These are phyloP conservation scores for Ophion obscuratus DNA, from an alignment of 2,888 invertebrate genomes.

Conservation along the genomic window DNA sequence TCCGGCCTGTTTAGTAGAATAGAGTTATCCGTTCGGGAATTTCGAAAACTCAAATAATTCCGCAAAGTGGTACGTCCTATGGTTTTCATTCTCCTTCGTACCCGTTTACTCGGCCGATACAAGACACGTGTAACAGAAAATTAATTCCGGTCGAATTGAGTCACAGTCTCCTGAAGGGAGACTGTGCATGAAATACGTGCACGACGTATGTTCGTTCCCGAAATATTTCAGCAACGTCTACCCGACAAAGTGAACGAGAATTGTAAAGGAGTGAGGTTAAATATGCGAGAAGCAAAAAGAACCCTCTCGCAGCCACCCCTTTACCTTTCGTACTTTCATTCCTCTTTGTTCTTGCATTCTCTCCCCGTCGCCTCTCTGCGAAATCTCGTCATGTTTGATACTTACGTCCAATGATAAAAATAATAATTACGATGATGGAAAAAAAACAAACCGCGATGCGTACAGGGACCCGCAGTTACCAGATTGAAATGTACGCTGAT, in stretches of 20 bases:
- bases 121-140: too few species aligned
- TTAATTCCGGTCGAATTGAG: not conserved
- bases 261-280: not conserved
- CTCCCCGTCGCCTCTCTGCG: not conserved
- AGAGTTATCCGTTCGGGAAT: too few species aligned
- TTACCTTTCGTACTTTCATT: not conserved
- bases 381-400: slow-evolving; percentile 8
- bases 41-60: too few species aligned
- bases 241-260: not conserved
- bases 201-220: not conserved
- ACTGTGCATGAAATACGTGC: not conserved
- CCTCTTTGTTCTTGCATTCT: not conserved
- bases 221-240: not conserved
- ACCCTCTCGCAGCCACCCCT: not conserved
- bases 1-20: too few species aligned
- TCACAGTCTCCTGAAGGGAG: not conserved
- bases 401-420: not conserved
- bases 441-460: slow-evolving; percentile 19
- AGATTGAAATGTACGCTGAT: slow-evolving; percentile 60
- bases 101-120: too few species aligned
- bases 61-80: too few species aligned
- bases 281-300: not conserved
- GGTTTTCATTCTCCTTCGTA: too few species aligned
- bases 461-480: slow-evolving; percentile 29
- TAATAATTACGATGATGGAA: not conserved